phyloP scores from a whole-genome alignment of 1,140 invertebrate species.

The Hyles vespertilio region DNA sequence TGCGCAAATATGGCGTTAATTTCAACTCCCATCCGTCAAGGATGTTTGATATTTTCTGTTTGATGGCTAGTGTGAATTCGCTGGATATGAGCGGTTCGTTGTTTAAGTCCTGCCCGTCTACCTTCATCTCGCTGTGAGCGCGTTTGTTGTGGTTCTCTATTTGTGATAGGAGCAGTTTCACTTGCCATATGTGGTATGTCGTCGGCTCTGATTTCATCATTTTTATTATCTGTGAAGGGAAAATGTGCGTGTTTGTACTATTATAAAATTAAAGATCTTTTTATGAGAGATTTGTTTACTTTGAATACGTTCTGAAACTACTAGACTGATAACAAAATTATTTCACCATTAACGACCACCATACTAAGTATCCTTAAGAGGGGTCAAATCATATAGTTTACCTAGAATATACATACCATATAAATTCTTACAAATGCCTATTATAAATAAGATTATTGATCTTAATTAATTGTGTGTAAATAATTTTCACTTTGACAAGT shows the following conservation, averaged over 20 bases:
- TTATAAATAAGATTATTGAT: no score
- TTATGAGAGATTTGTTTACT: no score
- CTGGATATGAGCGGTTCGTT: constrained; percentile 58
- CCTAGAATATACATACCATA: no score
- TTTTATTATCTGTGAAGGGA: constrained; percentile 68
- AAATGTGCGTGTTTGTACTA: constrained; percentile 34
- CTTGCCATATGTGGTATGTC: constrained; percentile 80
- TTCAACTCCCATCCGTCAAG: constrained; percentile 77
- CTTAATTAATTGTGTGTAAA: no score
- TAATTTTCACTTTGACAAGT: no score
- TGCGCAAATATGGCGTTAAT: constrained; percentile 64
- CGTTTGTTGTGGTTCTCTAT: constrained; percentile 51
- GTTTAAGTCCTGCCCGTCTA: constrained; percentile 37
- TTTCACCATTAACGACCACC: no score
- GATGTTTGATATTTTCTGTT: constrained; percentile 74
- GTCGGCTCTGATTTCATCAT: constrained; percentile 67
- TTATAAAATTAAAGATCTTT: no score
- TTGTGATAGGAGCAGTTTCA: constrained; percentile 78
- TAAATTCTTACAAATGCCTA: no score
- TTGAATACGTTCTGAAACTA: no score
- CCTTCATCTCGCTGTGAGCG: constrained; percentile 34
- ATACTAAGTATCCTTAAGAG: no score
- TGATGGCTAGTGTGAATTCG: constrained; percentile 72
- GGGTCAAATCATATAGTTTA: no score
- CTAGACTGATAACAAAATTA: no score